phyloP scores from a whole-genome alignment of 2,113 vertebrate genomes.

The Stigmatopora argus region DNA sequence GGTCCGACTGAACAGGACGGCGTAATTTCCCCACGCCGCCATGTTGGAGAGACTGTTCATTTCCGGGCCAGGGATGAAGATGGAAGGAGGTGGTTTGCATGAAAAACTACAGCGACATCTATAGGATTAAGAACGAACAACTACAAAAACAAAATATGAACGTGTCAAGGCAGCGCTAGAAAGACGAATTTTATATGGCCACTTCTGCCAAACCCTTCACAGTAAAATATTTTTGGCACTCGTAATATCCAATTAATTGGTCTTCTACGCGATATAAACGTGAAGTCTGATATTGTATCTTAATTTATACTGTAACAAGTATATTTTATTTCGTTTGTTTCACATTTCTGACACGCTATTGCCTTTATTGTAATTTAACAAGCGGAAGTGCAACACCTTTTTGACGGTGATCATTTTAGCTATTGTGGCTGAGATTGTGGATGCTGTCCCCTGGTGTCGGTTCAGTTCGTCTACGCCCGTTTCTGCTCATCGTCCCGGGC shows the following conservation, averaged over 20 bases:
- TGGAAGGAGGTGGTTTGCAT: background rate
- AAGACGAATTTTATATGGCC: background rate
- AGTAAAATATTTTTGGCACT: background rate
- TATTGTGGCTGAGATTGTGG: background rate
- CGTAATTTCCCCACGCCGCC: constrained; percentile 68
- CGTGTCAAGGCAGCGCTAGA: background rate
- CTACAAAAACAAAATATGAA: background rate
- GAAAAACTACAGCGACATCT: constrained; percentile 10
- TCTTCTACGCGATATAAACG: background rate
- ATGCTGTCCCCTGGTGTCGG: constrained; percentile 17
- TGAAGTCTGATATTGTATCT: background rate
- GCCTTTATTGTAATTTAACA: constrained; percentile 30
- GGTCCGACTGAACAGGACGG: constrained; percentile 38
- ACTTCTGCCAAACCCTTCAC: background rate
- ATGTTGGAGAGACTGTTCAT: constrained; percentile 39
- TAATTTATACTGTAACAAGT: background rate
- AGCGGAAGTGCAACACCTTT: background rate
- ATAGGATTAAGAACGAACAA: background rate
- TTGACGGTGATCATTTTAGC: constrained; percentile 32
- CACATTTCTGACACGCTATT: background rate
- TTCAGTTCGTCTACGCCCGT: constrained; percentile 15
- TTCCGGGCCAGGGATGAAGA: background rate
- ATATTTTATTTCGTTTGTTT: background rate
- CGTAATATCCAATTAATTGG: background rate
- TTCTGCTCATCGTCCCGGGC: constrained; percentile 10